Evolutionary conservation across 2,888 invertebrate genomes (phyloP).

Genomic region (Caenorhabditis doughertyi): DNA sequence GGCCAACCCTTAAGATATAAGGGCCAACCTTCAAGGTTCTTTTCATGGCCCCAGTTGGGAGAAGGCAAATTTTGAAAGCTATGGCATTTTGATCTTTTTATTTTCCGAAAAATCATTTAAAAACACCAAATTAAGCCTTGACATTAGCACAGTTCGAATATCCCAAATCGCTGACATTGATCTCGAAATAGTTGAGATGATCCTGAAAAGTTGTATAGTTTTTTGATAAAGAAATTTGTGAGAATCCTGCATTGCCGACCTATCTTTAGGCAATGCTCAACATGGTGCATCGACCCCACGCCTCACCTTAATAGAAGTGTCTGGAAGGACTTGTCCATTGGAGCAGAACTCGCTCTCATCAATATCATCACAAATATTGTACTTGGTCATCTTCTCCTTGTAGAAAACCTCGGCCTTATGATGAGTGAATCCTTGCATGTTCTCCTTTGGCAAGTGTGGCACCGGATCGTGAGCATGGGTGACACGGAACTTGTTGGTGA

Average conservation of each 20-base stretch:
- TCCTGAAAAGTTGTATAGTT: conserved; percentile 47
- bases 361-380: conserved; percentile 69
- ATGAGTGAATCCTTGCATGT: conserved; percentile 72
- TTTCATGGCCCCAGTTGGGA: too few relatives aligned
- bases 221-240: background rate
- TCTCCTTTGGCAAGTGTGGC: conserved; percentile 71
- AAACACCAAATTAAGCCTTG: conserved; percentile 25
- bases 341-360: conserved; percentile 74
- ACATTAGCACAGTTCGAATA: conserved; percentile 63
- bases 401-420: conserved; percentile 76
- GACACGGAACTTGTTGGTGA: conserved; percentile 70
- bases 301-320: conserved; percentile 60
- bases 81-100: too few relatives aligned
- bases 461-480: conserved; percentile 73
- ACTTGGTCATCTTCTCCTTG: conserved; percentile 73
- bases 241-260: too few relatives aligned
- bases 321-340: conserved; percentile 69
- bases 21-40: too few relatives aligned
- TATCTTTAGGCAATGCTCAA: too few relatives aligned
- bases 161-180: conserved; percentile 63
- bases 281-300: too few relatives aligned
- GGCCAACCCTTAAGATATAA: too few relatives aligned
- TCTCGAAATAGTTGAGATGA: conserved; percentile 69
- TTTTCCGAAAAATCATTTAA: too few relatives aligned
- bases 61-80: too few relatives aligned